Percentiles rank a stretch among this genome's conserved stretches.
Conservation (phyloP, 1,140 invertebrate genomes). For the Pemphigus obesinymphae region DNA sequence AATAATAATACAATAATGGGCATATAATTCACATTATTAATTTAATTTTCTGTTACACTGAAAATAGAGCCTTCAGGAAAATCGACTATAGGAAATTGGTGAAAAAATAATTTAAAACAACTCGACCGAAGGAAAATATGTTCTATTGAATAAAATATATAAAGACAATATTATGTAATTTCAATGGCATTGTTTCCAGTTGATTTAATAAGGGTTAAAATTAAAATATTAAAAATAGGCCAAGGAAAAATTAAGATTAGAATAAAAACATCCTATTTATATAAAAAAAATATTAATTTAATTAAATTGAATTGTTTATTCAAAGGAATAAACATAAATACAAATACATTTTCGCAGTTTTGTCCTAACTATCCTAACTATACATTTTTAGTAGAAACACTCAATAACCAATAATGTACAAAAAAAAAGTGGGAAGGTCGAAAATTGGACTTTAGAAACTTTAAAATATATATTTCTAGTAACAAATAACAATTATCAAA, state of each 20-base stretch:
- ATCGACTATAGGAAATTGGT: not conserved
- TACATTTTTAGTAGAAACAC: too few relatives aligned
- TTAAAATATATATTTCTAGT: too few relatives aligned
- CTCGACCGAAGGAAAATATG: not conserved
- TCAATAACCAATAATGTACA: too few relatives aligned
- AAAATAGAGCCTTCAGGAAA: not conserved
- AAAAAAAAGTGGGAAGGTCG: too few relatives aligned
- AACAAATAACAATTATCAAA: too few relatives aligned
- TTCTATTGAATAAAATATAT: not conserved
- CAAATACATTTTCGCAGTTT: too few relatives aligned
- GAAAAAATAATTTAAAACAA: not conserved
- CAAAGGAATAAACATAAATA: too few relatives aligned
- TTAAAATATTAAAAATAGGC: constrained; percentile 8
- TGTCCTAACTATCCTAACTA: too few relatives aligned
- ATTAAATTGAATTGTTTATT: too few relatives aligned
- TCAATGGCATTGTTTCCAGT: not conserved
- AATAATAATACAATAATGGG: too few relatives aligned
- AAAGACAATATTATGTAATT: not conserved
- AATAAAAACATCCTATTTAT: not conserved
- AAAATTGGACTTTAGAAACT: too few relatives aligned
- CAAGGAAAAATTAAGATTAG: constrained; percentile 8
- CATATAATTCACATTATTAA: too few relatives aligned
- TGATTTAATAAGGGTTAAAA: not conserved
- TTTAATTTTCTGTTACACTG: not conserved
- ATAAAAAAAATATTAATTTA: not conserved